phyloP scores from a whole-genome alignment of 2,888 invertebrate genomes.

The Rhimphoctona megacephalus region DNA sequence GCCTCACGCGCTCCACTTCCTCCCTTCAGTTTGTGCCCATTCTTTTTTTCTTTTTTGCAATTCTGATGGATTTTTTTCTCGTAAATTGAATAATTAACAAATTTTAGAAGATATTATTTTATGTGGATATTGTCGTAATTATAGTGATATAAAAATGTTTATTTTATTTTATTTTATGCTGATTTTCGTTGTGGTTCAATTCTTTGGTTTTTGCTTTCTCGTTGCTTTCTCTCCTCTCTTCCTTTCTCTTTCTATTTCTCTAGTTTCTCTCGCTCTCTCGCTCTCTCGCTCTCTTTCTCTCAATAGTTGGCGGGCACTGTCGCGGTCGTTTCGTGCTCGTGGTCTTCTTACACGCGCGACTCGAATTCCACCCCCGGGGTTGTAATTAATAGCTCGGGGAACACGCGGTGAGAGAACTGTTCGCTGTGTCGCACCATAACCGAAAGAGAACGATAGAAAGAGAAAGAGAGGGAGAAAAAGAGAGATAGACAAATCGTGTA shows the following conservation, averaged over 20 bases:
- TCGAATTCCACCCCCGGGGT: conserved; percentile 67
- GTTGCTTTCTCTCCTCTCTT: conserved; percentile 10
- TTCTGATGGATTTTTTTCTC: conserved; percentile 38
- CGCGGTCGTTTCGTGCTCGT: conserved; percentile 28
- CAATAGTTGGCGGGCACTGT: conserved; percentile 1
- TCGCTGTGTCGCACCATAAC: conserved; percentile 1
- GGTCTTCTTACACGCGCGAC: conserved; percentile 57
- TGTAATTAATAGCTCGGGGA: conserved; percentile 72
- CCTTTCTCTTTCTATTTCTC: background rate
- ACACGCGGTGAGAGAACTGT: conserved; percentile 38
- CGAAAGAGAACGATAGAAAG: background rate
- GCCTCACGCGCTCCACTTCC: conserved; percentile 56
- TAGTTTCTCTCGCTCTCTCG: background rate
- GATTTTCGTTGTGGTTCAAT: background rate
- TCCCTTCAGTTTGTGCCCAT: background rate
- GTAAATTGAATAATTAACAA: background rate
- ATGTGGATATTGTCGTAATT: too few relatives aligned
- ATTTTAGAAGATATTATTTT: background rate
- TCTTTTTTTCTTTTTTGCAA: conserved; percentile 3
- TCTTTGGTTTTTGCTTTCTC: conserved; percentile 9
- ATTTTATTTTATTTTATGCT: background rate
- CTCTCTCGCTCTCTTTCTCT: background rate
- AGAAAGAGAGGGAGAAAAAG: background rate
- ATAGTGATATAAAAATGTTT: too few relatives aligned
- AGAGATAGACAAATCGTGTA: conserved; percentile 67